Percentiles rank a stretch among this genome's conserved stretches.
These are phyloP conservation scores for Kobus ellipsiprymnus DNA, from an alignment of 2,113 vertebrate genomes.

Conservation along the genomic window DNA sequence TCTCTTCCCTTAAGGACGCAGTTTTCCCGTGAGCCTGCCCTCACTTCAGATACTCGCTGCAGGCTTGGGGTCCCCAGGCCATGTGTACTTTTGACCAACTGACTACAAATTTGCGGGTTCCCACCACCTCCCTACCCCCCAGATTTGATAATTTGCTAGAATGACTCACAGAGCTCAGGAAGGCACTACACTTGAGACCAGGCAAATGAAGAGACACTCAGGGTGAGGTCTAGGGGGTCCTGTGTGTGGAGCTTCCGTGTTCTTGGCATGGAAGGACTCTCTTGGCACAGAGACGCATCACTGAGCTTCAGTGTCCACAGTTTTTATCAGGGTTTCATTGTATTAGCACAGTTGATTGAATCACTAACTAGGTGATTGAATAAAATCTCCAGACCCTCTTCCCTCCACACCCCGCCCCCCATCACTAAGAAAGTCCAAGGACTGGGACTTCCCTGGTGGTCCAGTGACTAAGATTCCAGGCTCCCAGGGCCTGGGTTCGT, in stretches of 20 bases:
- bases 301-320: not conserved
- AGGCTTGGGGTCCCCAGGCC: not conserved
- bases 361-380: not conserved
- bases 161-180: not conserved
- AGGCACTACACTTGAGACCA: not conserved
- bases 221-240: not conserved
- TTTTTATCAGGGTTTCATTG: not conserved
- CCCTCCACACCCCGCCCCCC: rapidly evolving
- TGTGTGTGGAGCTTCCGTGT: not conserved
- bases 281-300: not conserved
- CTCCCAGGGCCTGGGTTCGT: not conserved
- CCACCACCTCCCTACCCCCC: not conserved
- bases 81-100: not conserved
- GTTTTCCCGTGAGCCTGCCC: not conserved
- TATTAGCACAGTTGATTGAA: not conserved
- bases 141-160: not conserved
- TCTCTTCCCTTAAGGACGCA: not conserved
- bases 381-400: not conserved
- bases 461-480: not conserved
- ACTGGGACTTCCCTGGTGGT: not conserved
- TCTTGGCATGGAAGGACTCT: not conserved
- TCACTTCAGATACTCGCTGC: not conserved
- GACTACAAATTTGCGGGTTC: not conserved
- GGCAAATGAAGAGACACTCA: not conserved
- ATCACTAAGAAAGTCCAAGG: not conserved